Evolutionary conservation across 1,140 invertebrate genomes (phyloP).

Genomic region (Apis laboriosa): DNA sequence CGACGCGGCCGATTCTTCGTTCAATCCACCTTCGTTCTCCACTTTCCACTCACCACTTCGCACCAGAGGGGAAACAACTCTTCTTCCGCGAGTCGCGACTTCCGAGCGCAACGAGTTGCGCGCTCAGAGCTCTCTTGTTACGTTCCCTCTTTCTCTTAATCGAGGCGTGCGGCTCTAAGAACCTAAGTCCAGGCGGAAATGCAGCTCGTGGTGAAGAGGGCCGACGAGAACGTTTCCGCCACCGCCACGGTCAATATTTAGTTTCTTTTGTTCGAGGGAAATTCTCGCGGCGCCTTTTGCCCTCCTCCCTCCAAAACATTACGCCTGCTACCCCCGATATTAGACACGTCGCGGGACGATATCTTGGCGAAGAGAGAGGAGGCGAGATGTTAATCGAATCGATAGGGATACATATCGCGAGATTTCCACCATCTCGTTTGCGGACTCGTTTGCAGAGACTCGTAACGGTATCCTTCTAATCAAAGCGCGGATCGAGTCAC

Average conservation of each 20-base stretch:
- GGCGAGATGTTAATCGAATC: too few species aligned
- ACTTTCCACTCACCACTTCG: too few species aligned
- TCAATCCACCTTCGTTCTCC: background rate
- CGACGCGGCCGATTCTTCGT: background rate
- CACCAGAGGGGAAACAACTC: background rate
- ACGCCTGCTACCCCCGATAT: too few species aligned
- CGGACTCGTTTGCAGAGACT: background rate
- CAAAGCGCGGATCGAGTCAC: conserved; percentile 28
- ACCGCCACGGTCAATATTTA: conserved; percentile 36
- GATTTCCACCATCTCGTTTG: background rate
- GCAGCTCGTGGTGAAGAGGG: conserved; percentile 14
- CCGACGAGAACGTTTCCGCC: background rate
- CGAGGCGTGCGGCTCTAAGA: conserved; percentile 1
- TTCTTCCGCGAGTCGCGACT: background rate
- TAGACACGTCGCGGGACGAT: too few species aligned
- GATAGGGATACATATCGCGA: background rate
- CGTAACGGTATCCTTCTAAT: conserved; percentile 11
- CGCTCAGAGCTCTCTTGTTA: conserved; percentile 35
- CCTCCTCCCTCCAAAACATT: too few species aligned
- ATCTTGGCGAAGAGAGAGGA: too few species aligned
- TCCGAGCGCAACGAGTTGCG: background rate
- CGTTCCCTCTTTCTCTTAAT: conserved; percentile 1
- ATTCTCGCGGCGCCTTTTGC: background rate
- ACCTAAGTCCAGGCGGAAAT: conserved; percentile 22
- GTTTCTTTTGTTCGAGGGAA: conserved; percentile 7